These are phyloP conservation scores for Belonocnema kinseyi DNA, from an alignment of 1,140 invertebrate species.

Conservation along the genomic window DNA sequence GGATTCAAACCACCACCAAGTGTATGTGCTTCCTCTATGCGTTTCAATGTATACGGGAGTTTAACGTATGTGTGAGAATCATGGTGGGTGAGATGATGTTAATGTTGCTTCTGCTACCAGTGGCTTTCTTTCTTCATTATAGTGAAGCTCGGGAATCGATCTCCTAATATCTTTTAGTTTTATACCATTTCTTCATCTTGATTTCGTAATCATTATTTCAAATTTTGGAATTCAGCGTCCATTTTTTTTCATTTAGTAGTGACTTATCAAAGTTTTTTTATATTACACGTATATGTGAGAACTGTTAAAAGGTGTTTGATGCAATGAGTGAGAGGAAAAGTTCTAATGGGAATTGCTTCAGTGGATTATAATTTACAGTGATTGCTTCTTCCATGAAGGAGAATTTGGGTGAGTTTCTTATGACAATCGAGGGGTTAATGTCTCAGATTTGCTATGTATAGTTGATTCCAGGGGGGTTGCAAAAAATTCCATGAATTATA, in stretches of 20 bases:
- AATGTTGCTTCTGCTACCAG: slow-evolving; percentile 47
- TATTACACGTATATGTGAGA: background rate
- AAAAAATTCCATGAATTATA: no score
- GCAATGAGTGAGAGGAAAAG: no score
- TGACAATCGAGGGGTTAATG: no score
- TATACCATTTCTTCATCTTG: background rate
- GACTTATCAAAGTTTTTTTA: background rate
- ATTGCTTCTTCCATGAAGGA: no score
- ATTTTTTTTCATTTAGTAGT: background rate
- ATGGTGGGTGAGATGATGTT: slow-evolving; percentile 57
- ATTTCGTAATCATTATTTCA: background rate
- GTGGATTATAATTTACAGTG: no score
- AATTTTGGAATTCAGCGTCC: background rate
- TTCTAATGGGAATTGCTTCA: no score
- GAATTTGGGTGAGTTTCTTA: no score
- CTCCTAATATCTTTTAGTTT: background rate
- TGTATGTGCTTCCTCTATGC: slow-evolving; percentile 46
- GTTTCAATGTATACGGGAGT: slow-evolving; percentile 52
- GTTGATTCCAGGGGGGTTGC: no score
- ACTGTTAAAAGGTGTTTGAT: no score
- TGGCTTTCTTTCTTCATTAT: slow-evolving; percentile 52
- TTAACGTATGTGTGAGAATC: slow-evolving; percentile 50
- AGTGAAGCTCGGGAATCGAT: slow-evolving; percentile 49
- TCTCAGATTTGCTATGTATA: no score
- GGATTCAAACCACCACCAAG: slow-evolving; percentile 48